Evolutionary conservation across 2,888 invertebrate species (phyloP), one percentile per base, ranked within the genome.

Genomic region (Eilema griseolum): DNA sequence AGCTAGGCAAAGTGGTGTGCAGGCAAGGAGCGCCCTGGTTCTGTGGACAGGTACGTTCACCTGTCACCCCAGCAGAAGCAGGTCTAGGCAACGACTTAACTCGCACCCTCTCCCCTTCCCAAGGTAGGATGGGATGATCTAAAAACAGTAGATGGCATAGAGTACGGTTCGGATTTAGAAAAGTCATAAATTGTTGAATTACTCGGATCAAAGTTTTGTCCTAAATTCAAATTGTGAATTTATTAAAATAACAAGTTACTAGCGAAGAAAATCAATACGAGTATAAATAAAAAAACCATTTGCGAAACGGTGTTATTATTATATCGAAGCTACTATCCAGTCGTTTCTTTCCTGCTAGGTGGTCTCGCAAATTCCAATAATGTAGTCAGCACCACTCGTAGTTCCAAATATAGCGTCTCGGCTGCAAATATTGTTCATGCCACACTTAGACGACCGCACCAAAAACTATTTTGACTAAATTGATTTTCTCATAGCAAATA

Each of bases 351-450:
- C 72, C 72, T 72, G 80, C 76, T 76, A 79, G 77, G 78, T 82
- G 75, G 79, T 81, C 75, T 79, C 80, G 82, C 88, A 86, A 89
- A 89, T 87, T 89, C 86, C 88, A 92, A 92, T 92, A 92, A 89
- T 85, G 86, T 84, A 83, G 83, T 86, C 87, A 88, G 82, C 81
- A 84, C 86, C 81, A 84, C 86, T 86, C 83, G 85, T 80, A 84
- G 85, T 84, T 85, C 84, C 87, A 82, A 88, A 91, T 88, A 91
- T 88, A 85, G 85, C 88, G 83, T 84, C 81, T 82, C 84, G 81
- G 82, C 84, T 85, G 89, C 90, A 91, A 91, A 92, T 92, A 92
- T 91, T 90, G 90, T 88, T 86, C 84, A 86, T 86, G 85, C 85
- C 81, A 86, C 84, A 87, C 84, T 87, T 84, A 86, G 80, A 77